Percentiles rank a stretch among this genome's conserved stretches.
phyloP scores from a whole-genome alignment of 2,113 vertebrate species.

The Chaenogobius annularis region DNA sequence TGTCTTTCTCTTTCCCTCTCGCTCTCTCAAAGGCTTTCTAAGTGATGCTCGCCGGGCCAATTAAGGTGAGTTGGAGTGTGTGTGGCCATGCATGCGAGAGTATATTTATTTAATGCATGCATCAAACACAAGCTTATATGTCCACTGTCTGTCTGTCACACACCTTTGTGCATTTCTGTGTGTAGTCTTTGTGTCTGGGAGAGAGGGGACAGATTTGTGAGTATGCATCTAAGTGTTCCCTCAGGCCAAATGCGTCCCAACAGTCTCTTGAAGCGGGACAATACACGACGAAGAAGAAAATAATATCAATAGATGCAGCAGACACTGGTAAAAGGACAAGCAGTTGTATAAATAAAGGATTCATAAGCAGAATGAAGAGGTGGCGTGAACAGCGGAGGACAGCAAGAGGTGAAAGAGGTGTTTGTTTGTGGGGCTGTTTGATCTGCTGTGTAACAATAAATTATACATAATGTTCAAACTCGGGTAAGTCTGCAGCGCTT shows the following conservation, averaged over 20 bases:
- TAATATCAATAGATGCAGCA: conserved; percentile 19
- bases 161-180: conserved; percentile 28
- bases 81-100: conserved; percentile 62
- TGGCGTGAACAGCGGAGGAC: neutral
- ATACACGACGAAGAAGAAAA: conserved; percentile 37
- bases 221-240: conserved; percentile 74
- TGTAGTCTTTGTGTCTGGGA: conserved; percentile 78
- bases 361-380: neutral
- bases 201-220: conserved; percentile 67
- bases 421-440: neutral
- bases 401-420: neutral
- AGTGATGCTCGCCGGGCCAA: conserved; percentile 81
- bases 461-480: neutral
- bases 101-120: conserved; percentile 67
- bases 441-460: neutral
- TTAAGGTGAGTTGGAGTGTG: conserved; percentile 77
- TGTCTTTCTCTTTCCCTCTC: conserved; percentile 61
- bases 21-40: conserved; percentile 79
- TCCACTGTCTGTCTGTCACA: conserved; percentile 69
- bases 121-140: conserved; percentile 70
- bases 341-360: neutral
- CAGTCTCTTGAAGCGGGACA: conserved; percentile 65
- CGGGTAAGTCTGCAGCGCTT: neutral
- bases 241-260: conserved; percentile 67
- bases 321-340: neutral